Percentiles rank a stretch among this genome's conserved stretches.
Conservation (phyloP, 1,140 invertebrate species). For the Bacillus rossius region DNA sequence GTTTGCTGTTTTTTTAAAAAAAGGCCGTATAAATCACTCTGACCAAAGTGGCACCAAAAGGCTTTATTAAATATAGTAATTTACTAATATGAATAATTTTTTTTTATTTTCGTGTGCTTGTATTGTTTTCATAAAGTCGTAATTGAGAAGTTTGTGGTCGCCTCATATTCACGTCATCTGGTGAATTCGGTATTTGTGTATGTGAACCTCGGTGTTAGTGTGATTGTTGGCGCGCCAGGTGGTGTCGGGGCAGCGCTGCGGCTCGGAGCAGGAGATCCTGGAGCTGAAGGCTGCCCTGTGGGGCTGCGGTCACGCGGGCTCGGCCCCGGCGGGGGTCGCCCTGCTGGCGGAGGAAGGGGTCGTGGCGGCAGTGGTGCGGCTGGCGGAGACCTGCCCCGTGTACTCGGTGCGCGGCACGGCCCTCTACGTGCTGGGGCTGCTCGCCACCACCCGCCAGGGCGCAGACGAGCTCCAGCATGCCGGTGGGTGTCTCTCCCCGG, state of each 20-base stretch:
- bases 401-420: slow-evolving; percentile 86
- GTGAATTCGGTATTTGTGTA: too few relatives aligned
- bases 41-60: too few relatives aligned
- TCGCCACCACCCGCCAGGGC: slow-evolving; percentile 75
- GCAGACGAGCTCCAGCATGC: slow-evolving; percentile 65
- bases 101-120: too few relatives aligned
- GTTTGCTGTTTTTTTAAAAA: too few relatives aligned
- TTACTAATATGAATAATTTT: too few relatives aligned
- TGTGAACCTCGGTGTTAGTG: too few relatives aligned
- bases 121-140: too few relatives aligned
- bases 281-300: slow-evolving; percentile 85
- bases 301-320: slow-evolving; percentile 79
- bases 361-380: slow-evolving; percentile 53
- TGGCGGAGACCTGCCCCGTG: slow-evolving; percentile 72
- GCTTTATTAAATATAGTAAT: too few relatives aligned
- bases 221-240: too few relatives aligned
- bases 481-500: slow-evolving; percentile 47
- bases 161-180: too few relatives aligned
- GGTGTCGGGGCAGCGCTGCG: slow-evolving; percentile 37
- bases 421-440: slow-evolving; percentile 78
- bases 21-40: too few relatives aligned
- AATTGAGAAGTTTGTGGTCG: too few relatives aligned
- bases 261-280: slow-evolving; percentile 57
- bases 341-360: slow-evolving; percentile 58
- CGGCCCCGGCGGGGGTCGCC: slow-evolving; percentile 64